phyloP scores from a whole-genome alignment of 2,113 vertebrate genomes.

The Merops nubicus region DNA sequence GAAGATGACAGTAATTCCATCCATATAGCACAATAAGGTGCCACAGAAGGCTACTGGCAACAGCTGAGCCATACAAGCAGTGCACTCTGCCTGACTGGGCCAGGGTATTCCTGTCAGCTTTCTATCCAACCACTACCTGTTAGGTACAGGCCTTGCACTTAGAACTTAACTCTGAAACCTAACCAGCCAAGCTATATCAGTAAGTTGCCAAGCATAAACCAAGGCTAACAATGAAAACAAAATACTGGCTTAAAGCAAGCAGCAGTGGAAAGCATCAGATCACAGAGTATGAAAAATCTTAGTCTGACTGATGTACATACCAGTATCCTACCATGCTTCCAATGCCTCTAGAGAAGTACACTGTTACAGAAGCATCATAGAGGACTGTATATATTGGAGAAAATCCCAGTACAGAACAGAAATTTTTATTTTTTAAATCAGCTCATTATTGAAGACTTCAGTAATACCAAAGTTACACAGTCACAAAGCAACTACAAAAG shows the following conservation, averaged over 20 bases:
- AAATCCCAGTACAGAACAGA: neutral
- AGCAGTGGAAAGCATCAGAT: neutral
- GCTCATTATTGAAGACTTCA: neutral
- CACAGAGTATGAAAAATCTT: neutral
- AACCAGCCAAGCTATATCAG: neutral
- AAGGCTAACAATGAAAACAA: neutral
- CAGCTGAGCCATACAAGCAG: neutral
- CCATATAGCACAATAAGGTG: neutral
- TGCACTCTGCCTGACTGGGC: neutral
- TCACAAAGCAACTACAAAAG: neutral
- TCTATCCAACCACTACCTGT: neutral
- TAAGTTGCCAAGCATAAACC: neutral
- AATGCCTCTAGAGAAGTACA: neutral
- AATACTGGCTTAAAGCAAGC: neutral
- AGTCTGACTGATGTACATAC: neutral
- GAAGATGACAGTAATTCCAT: neutral
- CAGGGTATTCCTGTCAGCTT: neutral
- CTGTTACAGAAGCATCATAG: neutral
- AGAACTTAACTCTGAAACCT: too few relatives aligned
- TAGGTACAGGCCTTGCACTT: neutral
- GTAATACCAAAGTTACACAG: neutral
- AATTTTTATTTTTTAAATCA: neutral
- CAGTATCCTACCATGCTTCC: neutral
- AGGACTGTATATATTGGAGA: neutral
- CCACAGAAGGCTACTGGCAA: neutral